Base-by-base conservation (phyloP, 2,888 invertebrate genomes). In the Diplolepis rosae region DNA sequence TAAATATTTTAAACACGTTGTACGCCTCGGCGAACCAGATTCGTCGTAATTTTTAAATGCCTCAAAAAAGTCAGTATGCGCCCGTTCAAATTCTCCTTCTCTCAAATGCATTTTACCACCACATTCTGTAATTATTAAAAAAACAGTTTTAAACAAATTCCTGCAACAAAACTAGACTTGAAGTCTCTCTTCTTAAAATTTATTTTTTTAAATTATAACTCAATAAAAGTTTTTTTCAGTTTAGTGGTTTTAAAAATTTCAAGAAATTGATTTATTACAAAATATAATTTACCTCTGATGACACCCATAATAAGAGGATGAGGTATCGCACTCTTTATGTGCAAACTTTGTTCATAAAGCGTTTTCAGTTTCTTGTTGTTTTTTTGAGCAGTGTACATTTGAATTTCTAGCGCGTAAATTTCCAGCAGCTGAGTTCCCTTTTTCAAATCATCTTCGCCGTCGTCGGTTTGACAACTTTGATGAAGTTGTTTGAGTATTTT, bases 301-400 rank as follows among this genome's bases (percentile, higher is more conserved):
- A 99, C 98, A 13, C 99, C 99, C 98, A 99, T 98, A 82, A 99
- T 99, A 32, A 99, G 91, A 2, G 99, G 99, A 93, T 99, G 99
- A n/a, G 99, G 99, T 87, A 99, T 99, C 66, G 99, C 99, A 48
- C 98, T 98, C 89, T 99, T 99, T 82, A 99, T 99, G 89, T 98
- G 98, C 77, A 99, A 91, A 1, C 98, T 98, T 88, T 99, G 98
- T 89, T 99, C 99, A 86, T 99, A 99, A 13, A 99, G 90, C 1
- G 96, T 95, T 90, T 97, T 97, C 42, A 98, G 89, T 89, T 98
- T 98, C 89, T 99, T 99, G 88, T 99, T 99, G 88, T 99, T 99
- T 88, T 99, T 99, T 91, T 99, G 99, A 72, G 97, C 98, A 0
- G 99, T 99, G 89, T 99, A 98, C 99, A 99, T 99, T 90, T 99